phyloP scores from a whole-genome alignment of 2,113 vertebrate species.

The Mus pahari region DNA sequence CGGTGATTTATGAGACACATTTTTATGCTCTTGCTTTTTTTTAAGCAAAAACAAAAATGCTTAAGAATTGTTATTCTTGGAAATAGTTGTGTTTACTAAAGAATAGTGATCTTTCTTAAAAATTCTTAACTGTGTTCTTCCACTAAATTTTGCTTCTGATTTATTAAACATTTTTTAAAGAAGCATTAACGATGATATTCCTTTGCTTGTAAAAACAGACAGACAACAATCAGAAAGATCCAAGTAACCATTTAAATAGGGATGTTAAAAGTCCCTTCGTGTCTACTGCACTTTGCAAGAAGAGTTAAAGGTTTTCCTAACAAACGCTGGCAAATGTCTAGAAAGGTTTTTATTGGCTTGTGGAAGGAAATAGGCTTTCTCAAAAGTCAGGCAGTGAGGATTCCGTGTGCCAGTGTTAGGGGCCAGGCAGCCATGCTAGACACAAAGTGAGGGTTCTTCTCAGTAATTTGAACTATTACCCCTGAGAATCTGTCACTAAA shows the following conservation, averaged over 20 bases:
- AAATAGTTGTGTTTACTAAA: conserved; percentile 79
- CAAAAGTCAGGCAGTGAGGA: conserved; percentile 77
- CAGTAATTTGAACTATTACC: conserved; percentile 73
- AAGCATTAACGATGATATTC: conserved; percentile 71
- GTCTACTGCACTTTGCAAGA: conserved; percentile 79
- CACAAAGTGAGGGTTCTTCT: conserved; percentile 78
- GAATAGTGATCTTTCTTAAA: conserved; percentile 69
- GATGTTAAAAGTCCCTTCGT: conserved; percentile 78
- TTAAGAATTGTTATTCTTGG: conserved; percentile 70
- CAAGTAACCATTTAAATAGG: conserved; percentile 77
- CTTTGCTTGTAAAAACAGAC: conserved; percentile 72
- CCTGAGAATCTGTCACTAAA: conserved; percentile 71
- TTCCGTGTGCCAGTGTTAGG: conserved; percentile 79
- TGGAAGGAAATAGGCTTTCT: conserved; percentile 82
- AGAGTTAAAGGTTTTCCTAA: conserved; percentile 84
- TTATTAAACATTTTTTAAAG: conserved; percentile 76
- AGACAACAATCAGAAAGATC: conserved; percentile 53
- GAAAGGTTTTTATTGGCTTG: conserved; percentile 61
- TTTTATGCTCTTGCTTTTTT: conserved; percentile 68
- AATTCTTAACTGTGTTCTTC: conserved; percentile 71
- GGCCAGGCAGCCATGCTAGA: conserved; percentile 73
- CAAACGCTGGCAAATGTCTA: conserved; percentile 79
- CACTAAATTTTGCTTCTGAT: conserved; percentile 76
- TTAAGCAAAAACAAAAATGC: conserved; percentile 25
- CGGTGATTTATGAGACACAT: conserved; percentile 75